Conservation (phyloP, 2,113 vertebrate genomes). For the Melanocharis versteri region DNA sequence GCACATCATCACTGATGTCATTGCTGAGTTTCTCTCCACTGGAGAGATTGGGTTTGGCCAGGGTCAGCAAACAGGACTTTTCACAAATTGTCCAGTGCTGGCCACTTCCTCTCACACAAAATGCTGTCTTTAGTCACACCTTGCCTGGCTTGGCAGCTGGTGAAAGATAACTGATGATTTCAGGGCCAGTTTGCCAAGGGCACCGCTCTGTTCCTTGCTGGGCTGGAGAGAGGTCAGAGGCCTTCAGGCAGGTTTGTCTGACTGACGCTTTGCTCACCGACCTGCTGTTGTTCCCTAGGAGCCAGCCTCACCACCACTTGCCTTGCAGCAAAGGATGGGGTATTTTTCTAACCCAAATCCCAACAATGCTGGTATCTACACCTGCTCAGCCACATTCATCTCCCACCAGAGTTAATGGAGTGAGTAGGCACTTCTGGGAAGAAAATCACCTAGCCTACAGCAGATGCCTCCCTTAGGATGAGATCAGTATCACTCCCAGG, state of each 20-base stretch:
- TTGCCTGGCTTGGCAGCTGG: neutral
- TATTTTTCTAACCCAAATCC: neutral
- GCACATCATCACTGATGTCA: neutral
- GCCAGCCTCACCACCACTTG: neutral
- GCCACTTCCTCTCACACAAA: neutral
- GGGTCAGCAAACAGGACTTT: neutral
- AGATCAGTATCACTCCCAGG: neutral
- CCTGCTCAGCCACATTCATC: constrained; percentile 3
- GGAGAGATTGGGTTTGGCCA: neutral
- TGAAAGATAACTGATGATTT: neutral
- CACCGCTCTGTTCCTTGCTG: neutral
- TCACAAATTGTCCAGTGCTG: neutral
- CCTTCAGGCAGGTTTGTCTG: neutral
- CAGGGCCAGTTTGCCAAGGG: neutral
- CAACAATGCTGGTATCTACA: neutral
- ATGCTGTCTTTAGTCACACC: neutral
- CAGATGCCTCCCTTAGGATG: neutral
- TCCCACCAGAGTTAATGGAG: neutral
- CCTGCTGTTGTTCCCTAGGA: neutral
- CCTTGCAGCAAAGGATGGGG: neutral
- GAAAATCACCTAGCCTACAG: neutral
- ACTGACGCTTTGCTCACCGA: neutral
- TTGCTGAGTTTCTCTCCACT: neutral
- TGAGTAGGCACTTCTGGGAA: neutral
- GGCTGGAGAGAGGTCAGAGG: neutral